Evolutionary conservation across 1,140 invertebrate genomes (phyloP).

Genomic region (Melitaea cinxia): DNA sequence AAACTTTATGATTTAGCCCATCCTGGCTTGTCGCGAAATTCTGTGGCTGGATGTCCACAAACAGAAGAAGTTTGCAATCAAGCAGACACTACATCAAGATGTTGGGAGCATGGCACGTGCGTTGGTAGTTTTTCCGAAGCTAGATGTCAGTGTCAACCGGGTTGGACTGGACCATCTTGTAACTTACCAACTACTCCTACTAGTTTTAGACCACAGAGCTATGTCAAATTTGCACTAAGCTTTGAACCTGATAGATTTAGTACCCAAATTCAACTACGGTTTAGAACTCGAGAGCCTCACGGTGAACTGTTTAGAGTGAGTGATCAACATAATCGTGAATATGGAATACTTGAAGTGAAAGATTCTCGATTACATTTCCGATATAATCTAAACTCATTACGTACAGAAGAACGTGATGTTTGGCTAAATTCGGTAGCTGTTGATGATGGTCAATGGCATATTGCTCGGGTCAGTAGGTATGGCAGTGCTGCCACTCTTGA

Average conservation of each 20-base stretch:
- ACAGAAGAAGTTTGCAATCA: slow-evolving; percentile 94
- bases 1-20: slow-evolving; percentile 96
- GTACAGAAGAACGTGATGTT: slow-evolving; percentile 94
- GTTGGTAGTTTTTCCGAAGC: slow-evolving; percentile 94
- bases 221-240: slow-evolving; percentile 96
- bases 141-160: slow-evolving; percentile 95
- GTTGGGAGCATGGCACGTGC: slow-evolving; percentile 96
- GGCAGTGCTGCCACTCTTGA: slow-evolving; percentile 97
- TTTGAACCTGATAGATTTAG: slow-evolving; percentile 96
- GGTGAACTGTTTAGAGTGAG: slow-evolving; percentile 96
- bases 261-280: slow-evolving; percentile 95
- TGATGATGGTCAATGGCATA: slow-evolving; percentile 98
- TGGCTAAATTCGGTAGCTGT: slow-evolving; percentile 95
- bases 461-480: slow-evolving; percentile 93
- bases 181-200: slow-evolving; percentile 91
- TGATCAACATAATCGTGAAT: slow-evolving; percentile 97
- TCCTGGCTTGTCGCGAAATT: slow-evolving; percentile 91
- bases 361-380: slow-evolving; percentile 94
- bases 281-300: slow-evolving; percentile 95
- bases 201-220: slow-evolving; percentile 95
- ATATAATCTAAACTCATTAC: slow-evolving; percentile 95
- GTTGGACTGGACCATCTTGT: slow-evolving; percentile 94
- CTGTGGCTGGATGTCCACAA: slow-evolving; percentile 93
- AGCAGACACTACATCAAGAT: slow-evolving; percentile 90
- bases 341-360: slow-evolving; percentile 96